Evolutionary conservation across 2,888 invertebrate genomes (phyloP), one percentile per base, ranked within the genome.

Genomic region (Furcula furcula): DNA sequence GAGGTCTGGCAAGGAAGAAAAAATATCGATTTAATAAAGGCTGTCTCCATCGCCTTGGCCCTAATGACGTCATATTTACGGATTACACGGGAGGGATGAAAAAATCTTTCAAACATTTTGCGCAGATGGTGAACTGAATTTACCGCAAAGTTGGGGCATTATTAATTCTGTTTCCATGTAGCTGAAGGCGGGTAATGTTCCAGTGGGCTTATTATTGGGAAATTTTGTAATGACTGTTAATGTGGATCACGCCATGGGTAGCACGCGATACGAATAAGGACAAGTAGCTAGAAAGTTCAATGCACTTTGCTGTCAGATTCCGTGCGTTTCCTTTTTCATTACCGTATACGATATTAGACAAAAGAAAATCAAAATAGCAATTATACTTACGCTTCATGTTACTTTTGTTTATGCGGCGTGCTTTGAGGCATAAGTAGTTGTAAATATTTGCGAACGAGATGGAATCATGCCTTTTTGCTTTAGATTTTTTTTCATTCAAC

Each of bases 141-240:
- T 73, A 72, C 71, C 76, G 62, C 70, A 73, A 84, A 85, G 72
- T 85, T 84, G 60, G 69, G 63, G 70, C 78, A 77, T 83, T 84
- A 81, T 82, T 83, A 83, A 85, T 82, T 81, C 72, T 76, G 74
- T 76, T 76, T 84, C 76, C 82, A 78, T 84, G 83, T 76, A 69
- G 72, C 74, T 65, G 65, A 64, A 66, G 65, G 62, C 53, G 59
- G 74, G 72, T 81, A 83, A 85, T 82, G 79, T 81, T 83, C 73
- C 75, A 71, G 56, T 54, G 53, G 64, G 67, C 76, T 80, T 83
- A 80, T 81, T 87, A 87, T 85, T 82, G 82, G 78, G 64, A 82
- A 79, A 80, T 84, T 82, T 74, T 76, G 76, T 85, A 85, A 85
- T 85, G 81, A 82, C 76, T 81, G 74, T 78, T 83, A 82, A 85